A percentile compares a stretch with the other conserved stretches of the same genome.
Evolutionary conservation across 2,797 vertebrate genomes (phyloP).

Genomic region (Gallinago nigripennis): DNA sequence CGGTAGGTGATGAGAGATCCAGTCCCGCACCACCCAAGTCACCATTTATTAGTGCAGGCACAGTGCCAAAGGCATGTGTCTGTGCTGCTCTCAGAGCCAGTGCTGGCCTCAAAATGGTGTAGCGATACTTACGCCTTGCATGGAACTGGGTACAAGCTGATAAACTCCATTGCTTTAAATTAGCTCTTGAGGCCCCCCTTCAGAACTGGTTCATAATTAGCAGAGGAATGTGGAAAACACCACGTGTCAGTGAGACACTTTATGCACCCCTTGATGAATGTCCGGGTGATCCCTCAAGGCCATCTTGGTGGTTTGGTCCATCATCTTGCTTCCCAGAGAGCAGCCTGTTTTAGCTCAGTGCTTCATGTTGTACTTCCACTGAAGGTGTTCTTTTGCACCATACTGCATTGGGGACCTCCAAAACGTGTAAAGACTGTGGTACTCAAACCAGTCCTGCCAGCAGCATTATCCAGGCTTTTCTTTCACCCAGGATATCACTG

Average conservation of each 20-base stretch:
- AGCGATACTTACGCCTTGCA: fast-evolving
- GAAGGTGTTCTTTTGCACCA: not conserved
- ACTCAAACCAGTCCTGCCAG: not conserved
- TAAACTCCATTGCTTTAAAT: not conserved
- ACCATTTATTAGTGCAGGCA: not conserved
- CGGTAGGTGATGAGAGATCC: not conserved
- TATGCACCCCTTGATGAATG: not conserved
- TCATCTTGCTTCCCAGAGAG: not conserved
- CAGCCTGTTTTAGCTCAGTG: not conserved
- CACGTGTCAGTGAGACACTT: not conserved
- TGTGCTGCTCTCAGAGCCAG: not conserved
- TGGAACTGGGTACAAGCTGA: not conserved
- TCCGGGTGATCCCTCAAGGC: not conserved
- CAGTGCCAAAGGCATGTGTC: not conserved
- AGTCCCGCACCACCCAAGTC: not conserved
- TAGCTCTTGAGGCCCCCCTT: not conserved
- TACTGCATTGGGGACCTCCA: not conserved
- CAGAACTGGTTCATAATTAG: not conserved
- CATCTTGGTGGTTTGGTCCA: not conserved
- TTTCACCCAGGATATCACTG: not conserved
- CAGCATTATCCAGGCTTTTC: not conserved
- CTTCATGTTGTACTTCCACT: not conserved
- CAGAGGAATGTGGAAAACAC: not conserved
- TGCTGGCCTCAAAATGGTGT: not conserved
- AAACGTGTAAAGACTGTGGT: not conserved